Base-by-base conservation (phyloP, 2,888 invertebrate species). In the Panzeria rudis region DNA sequence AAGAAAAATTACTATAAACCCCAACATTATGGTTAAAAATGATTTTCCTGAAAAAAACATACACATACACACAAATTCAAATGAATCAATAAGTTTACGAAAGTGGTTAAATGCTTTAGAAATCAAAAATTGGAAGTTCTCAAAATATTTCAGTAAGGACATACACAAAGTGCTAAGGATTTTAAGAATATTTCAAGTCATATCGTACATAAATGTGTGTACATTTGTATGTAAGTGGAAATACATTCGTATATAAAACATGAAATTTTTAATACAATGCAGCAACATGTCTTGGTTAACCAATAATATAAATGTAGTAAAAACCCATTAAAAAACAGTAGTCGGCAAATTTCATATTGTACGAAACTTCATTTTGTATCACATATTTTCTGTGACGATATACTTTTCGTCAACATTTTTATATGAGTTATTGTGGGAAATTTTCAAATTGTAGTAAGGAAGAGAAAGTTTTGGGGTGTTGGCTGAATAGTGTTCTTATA, bases 211-310 rank as follows among this genome's bases (percentile, higher is more conserved):
- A 54, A 0, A 25, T 7, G 17, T 41, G 38, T 47, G 15, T 41
- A 50, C 5, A 50, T 20, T 20, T 20, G 9, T 20, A 8, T 15
- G 44, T 20, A 29, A 29, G 29, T 29, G 29, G 2, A 5, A 4
- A 4, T 29, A 5, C 5, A 5, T 29, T 2, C 29, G 29, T n/a
- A n/a, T n/a, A n/a, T n/a, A 54, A 35, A 77, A 80, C 64, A 35
- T 38, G 56, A 54, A 73, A 56, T 23, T 9, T 68, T 41, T 66
- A 80, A 64, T 47, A 71, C 61, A 77, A 84, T 81, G 75, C 59
- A 44, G 71, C 75, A 79, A 52, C 71, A 80, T 84, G 52, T 80
- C 44, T 61, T 76, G 84, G 76, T 77, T 81, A 81, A 84, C 80
- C 75, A 76, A 66, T 84, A 80, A 80, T 50, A 80, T 66, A 72